Conservation (phyloP, 2,888 invertebrate species). For the Ichneumoninae sp. region DNA sequence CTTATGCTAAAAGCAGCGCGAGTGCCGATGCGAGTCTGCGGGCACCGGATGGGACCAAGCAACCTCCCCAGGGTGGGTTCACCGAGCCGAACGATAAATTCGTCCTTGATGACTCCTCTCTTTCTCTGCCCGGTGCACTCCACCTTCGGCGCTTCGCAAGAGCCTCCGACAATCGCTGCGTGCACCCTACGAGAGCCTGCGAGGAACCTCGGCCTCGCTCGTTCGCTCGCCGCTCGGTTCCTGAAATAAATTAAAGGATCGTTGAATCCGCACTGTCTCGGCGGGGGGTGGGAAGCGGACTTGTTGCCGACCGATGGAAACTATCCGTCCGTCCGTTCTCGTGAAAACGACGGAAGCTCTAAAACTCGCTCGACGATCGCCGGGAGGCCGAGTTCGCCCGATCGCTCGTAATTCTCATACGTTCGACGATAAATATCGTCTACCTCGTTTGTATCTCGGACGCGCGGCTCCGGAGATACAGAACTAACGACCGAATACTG, state of each 20-base stretch:
- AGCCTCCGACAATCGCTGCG: constrained; percentile 1
- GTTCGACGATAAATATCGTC: constrained; percentile 57
- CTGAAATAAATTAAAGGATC: constrained; percentile 55
- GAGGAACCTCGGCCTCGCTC: constrained; percentile 13
- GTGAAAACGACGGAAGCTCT: constrained; percentile 63
- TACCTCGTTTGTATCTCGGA: constrained; percentile 15
- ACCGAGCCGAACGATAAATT: constrained; percentile 74
- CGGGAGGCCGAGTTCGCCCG: constrained; percentile 27
- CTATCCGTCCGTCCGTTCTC: constrained; percentile 14
- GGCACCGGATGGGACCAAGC: constrained; percentile 33
- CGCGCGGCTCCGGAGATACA: constrained; percentile 5
- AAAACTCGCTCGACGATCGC: constrained; percentile 18
- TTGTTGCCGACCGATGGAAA: constrained; percentile 10
- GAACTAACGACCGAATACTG: constrained; percentile 26
- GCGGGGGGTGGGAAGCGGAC: background rate
- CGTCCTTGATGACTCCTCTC: constrained; percentile 55
- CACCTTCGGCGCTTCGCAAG: background rate
- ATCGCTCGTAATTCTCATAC: constrained; percentile 59
- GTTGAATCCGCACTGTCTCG: constrained; percentile 34
- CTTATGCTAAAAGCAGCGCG: constrained; percentile 72
- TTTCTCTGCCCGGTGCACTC: constrained; percentile 39
- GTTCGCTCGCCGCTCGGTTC: constrained; percentile 16
- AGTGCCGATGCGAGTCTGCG: constrained; percentile 61
- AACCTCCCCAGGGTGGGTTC: constrained; percentile 65
- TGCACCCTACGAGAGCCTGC: background rate